Conservation (phyloP, 2,888 invertebrate species). For the Drosophila kuntzei region DNA sequence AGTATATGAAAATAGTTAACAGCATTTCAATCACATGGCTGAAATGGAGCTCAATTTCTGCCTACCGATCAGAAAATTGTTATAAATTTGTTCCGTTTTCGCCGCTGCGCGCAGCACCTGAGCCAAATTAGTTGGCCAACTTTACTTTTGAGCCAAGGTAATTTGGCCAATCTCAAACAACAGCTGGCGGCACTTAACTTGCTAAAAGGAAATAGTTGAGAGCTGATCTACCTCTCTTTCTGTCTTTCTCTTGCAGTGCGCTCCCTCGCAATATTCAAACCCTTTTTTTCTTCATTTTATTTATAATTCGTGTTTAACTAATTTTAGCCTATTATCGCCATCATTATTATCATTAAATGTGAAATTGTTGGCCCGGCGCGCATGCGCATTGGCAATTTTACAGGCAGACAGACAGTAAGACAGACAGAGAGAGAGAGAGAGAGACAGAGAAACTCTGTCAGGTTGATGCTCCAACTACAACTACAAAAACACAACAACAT, state of each 20-base stretch:
- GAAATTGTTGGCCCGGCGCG: constrained; percentile 71
- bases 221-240: constrained; percentile 45
- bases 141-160: constrained; percentile 52
- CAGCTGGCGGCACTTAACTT: constrained; percentile 75
- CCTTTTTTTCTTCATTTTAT: constrained; percentile 34
- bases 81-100: constrained; percentile 73
- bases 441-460: constrained; percentile 38
- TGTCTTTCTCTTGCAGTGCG: constrained; percentile 27
- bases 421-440: neutral
- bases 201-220: constrained; percentile 56
- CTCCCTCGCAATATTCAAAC: constrained; percentile 60
- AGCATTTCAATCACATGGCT: constrained; percentile 58
- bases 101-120: constrained; percentile 69
- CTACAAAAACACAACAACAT: constrained; percentile 16
- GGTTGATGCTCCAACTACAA: constrained; percentile 50
- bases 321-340: constrained; percentile 80
- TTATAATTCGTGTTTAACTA: constrained; percentile 81
- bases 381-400: constrained; percentile 77
- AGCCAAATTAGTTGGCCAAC: constrained; percentile 77
- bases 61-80: constrained; percentile 65
- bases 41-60: constrained; percentile 37
- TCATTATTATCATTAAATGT: constrained; percentile 82
- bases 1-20: constrained; percentile 20
- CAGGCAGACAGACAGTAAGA: constrained; percentile 32
- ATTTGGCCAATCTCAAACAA: constrained; percentile 67